Base-by-base conservation (phyloP, 2,113 vertebrate genomes). In the Chascanopsetta lugubris region DNA sequence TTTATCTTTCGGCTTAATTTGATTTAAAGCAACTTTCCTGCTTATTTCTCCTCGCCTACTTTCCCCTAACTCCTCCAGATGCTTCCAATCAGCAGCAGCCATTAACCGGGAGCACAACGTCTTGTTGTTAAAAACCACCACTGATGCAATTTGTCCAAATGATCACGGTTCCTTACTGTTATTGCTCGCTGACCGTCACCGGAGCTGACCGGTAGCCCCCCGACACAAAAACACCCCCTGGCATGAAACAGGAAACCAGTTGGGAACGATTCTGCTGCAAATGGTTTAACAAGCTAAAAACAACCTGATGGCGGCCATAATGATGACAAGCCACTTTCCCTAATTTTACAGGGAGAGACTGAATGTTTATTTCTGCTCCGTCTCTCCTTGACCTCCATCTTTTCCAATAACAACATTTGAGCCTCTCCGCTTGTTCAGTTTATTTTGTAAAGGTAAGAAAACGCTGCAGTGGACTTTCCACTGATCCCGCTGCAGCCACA, bases 361-460 rank as follows among this genome's bases (percentile, higher is more conserved):
- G 34, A 17, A 10, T 17, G 50, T 57, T 69, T 71, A 60, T 63
- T 69, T 73, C n/a, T 60, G 74, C 54, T 79, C 26, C n/a, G n/a
- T 29, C 40, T 17, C 18, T 27, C 21, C 21, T 26, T 75, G 75
- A 68, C 77, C 75, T 75, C 45, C 20, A 34, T 79, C 65, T 45
- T 63, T 75, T 75, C 63, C 72, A 71, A 49, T 68, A 76, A 73
- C 58, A 48, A 27, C 42, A 43, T 46, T 46, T 21, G 42, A 77
- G 48, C 58, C 46, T 42, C 48, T 11, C 57, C 74, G 75, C 57
- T 24, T 1, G 42, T 51, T 69, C 2, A 1, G 61, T 74, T 80
- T 79, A 69, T 74, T 80, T 79, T 54, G 56, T 25, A 79, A 71
- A 79, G 63, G 54, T 68, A 74, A 69, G 71, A 63, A 74, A 66